A percentile compares a stretch with the other conserved stretches of the same genome.
Conservation (phyloP, 2,797 vertebrate genomes). For the Poecilia wingei region DNA sequence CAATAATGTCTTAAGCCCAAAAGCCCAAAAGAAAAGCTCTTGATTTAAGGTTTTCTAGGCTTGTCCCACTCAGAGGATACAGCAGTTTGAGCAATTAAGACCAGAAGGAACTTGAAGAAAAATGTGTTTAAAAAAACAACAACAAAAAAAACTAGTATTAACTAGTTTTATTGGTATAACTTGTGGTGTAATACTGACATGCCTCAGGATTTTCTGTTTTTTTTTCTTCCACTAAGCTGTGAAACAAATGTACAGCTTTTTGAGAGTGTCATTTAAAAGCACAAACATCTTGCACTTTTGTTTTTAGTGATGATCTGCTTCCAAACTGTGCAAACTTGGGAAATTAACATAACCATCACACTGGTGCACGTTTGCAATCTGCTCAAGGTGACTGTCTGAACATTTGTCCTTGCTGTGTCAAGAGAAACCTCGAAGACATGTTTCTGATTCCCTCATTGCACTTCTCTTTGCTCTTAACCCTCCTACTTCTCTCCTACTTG, state of each 20-base stretch:
- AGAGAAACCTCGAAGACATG: conserved; percentile 32
- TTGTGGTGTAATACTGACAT: too few relatives aligned
- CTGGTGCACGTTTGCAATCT: conserved; percentile 47
- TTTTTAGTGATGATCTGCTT: conserved; percentile 42
- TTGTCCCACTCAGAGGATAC: not conserved
- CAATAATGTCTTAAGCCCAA: not conserved
- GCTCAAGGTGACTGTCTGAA: conserved; percentile 65
- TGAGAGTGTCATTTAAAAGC: conserved; percentile 13
- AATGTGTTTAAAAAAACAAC: too few relatives aligned
- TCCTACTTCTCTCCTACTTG: conserved; percentile 45
- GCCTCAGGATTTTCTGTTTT: not conserved
- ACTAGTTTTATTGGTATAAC: too few relatives aligned
- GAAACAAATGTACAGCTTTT: conserved; percentile 8
- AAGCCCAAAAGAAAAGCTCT: not conserved
- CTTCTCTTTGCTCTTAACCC: conserved; percentile 4
- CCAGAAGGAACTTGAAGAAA: too few relatives aligned
- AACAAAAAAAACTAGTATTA: too few relatives aligned
- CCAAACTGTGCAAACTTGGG: conserved; percentile 46
- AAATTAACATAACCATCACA: conserved; percentile 63
- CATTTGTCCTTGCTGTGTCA: conserved; percentile 33
- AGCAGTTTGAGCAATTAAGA: not conserved
- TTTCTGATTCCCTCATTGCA: conserved; percentile 25
- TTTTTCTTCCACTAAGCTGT: not conserved
- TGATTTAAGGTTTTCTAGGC: not conserved
- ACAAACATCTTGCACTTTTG: conserved; percentile 36